Conservation (phyloP, 2,113 vertebrate genomes). For the Zosterops japonicus region DNA sequence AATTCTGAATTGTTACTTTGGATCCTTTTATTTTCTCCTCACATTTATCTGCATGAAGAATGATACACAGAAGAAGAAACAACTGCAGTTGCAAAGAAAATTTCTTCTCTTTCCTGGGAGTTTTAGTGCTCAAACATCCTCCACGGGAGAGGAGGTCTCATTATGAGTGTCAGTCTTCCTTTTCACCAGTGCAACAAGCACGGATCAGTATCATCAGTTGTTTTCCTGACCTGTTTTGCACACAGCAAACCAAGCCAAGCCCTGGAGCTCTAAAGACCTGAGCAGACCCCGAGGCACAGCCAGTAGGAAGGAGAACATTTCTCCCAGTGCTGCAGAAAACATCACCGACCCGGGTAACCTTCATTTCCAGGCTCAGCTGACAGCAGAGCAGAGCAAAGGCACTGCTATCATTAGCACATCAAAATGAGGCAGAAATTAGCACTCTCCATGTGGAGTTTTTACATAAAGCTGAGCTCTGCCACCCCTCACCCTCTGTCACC, state of each 20-base stretch:
- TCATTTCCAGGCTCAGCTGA: neutral
- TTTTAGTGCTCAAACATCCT: neutral
- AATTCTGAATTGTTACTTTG: neutral
- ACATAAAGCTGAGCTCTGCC: neutral
- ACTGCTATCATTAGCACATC: neutral
- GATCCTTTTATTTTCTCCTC: neutral
- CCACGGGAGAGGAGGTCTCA: neutral
- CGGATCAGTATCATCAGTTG: neutral
- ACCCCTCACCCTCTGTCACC: neutral
- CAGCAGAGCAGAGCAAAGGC: neutral
- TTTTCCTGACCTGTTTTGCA: neutral
- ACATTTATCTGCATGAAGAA: fast-evolving
- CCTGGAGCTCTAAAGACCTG: neutral
- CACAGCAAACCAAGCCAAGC: neutral
- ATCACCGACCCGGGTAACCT: neutral
- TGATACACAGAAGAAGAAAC: neutral
- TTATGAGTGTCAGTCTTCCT: neutral
- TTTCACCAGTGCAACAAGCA: neutral
- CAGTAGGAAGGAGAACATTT: neutral
- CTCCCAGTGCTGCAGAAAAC: neutral
- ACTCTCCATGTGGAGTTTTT: neutral
- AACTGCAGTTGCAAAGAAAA: neutral
- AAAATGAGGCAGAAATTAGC: neutral
- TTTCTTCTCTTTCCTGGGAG: neutral
- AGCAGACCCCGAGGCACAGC: neutral